Base-by-base conservation (phyloP, 2,888 invertebrate species). In the Priocnemis perturbator region DNA sequence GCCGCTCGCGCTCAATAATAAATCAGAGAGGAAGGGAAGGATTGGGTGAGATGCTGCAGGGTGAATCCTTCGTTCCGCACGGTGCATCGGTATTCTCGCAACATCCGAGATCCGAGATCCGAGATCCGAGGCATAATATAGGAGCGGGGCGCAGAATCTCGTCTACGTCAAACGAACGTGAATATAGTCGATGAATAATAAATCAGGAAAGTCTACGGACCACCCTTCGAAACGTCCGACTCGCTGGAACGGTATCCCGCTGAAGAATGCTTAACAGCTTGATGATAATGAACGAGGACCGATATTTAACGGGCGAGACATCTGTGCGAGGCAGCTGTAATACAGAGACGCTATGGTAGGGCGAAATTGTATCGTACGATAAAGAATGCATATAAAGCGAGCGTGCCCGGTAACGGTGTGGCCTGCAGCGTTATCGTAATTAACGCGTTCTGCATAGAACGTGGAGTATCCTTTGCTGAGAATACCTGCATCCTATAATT, bases 1-100 rank as follows among this genome's bases (percentile, higher is more conserved):
- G 66, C 72, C 64, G 66, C 75, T 69, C 65, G 64, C 69, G 70
- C 48, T 78, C 67, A 71, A 77, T 77, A 77, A 79, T 79, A 79
- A 79, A 79, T 78, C 74, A 79, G 73, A 56, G 56, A 45, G 37
- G 37, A 37, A 37, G 37, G 37, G 37, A 11, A 11, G 37, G 37
- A 3, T 37, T 37, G 4, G 66, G 60, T 64, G 58, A 59, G 70
- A 70, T 66, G 69, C 69, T 60, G 59, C 60, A 52, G 21, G 44
- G 17, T 11, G 55, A 37, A 37, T 7, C 57, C 60, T 15, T 21
- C 23, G 11, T 21, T 45, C 57, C 56, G 47, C 48, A 59, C 37
- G 11, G 37, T 1, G 37, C 11, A 26, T 26, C 37, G 37, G 11
- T 67, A 69, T 67, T 70, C 70, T 62, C 63, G 45, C 63, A 71